These are phyloP conservation scores for Hydractinia echinata DNA, from an alignment of 30 jellyfish, hydroid and myxozoan genomes.

Conservation along the genomic window DNA sequence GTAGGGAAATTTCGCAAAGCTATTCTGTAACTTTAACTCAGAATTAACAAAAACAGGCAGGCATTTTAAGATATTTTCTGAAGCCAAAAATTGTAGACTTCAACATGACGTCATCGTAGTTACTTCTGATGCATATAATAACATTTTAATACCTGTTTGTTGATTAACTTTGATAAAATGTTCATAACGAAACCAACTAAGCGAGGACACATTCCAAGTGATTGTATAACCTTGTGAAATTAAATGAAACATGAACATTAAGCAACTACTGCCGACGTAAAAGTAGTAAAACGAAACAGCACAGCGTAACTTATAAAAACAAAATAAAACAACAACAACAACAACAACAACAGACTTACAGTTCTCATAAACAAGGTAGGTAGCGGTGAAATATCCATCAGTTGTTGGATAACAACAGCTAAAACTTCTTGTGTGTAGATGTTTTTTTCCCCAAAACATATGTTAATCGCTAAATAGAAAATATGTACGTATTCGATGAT, in stretches of 20 bases:
- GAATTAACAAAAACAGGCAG: no score
- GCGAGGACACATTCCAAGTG: conserved; percentile 85
- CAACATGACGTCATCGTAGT: no score
- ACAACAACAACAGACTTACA: conserved; percentile 35
- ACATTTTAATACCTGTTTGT: conserved; percentile 74
- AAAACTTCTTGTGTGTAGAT: conserved; percentile 93
- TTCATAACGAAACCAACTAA: conserved; percentile 95
- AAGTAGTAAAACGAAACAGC: background rate
- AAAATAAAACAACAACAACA: background rate
- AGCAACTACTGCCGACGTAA: background rate
- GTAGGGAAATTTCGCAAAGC: no score
- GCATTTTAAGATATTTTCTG: no score
- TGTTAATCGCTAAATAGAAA: conserved; percentile 67
- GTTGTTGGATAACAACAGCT: conserved; percentile 94
- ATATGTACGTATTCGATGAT: background rate
- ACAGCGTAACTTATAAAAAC: background rate
- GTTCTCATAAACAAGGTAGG: conserved; percentile 98
- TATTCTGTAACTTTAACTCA: no score
- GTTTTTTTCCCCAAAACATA: conserved; percentile 85
- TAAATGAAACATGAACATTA: background rate
- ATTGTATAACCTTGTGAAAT: conserved; percentile 68
- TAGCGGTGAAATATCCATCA: conserved; percentile 81
- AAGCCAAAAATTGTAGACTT: no score
- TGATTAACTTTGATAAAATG: conserved; percentile 78
- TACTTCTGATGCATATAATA: background rate